Evolutionary conservation across 2,888 invertebrate genomes (phyloP).

Genomic region (Pogonocherus hispidulus): DNA sequence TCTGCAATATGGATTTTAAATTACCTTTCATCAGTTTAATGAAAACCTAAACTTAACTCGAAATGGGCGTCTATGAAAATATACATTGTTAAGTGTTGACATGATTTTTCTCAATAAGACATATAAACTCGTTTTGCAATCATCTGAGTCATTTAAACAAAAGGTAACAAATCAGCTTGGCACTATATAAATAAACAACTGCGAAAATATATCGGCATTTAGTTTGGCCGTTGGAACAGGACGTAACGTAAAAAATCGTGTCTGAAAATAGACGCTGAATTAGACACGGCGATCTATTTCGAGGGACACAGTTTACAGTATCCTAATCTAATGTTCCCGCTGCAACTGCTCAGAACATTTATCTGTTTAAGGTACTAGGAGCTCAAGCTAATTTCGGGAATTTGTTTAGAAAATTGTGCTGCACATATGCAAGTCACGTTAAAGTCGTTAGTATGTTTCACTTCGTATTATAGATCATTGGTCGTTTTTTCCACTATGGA

Average conservation of each 20-base stretch:
- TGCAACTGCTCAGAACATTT: background rate
- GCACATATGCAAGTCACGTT: conserved; percentile 10
- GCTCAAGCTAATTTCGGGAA: background rate
- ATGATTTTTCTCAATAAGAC: background rate
- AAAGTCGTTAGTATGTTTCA: background rate
- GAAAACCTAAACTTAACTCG: too few species aligned
- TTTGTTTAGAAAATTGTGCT: background rate
- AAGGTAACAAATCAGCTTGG: background rate
- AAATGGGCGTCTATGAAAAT: too few species aligned
- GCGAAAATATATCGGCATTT: conserved; percentile 2
- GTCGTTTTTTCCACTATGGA: too few species aligned
- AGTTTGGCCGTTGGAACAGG: background rate
- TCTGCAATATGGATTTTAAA: too few species aligned
- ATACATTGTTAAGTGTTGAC: too few species aligned
- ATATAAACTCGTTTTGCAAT: background rate
- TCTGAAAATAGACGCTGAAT: background rate
- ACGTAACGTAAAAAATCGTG: background rate
- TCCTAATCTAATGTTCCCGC: conserved; percentile 3
- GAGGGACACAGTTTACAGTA: background rate
- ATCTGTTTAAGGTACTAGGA: background rate
- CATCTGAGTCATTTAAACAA: background rate
- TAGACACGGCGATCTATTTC: conserved; percentile 8
- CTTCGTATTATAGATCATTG: too few species aligned
- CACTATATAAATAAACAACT: conserved; percentile 2
- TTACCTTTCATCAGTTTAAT: too few species aligned